A percentile compares a stretch with the other conserved stretches of the same genome.
Evolutionary conservation across 2,113 vertebrate genomes (phyloP).

Genomic region (Onychostoma macrolepis): DNA sequence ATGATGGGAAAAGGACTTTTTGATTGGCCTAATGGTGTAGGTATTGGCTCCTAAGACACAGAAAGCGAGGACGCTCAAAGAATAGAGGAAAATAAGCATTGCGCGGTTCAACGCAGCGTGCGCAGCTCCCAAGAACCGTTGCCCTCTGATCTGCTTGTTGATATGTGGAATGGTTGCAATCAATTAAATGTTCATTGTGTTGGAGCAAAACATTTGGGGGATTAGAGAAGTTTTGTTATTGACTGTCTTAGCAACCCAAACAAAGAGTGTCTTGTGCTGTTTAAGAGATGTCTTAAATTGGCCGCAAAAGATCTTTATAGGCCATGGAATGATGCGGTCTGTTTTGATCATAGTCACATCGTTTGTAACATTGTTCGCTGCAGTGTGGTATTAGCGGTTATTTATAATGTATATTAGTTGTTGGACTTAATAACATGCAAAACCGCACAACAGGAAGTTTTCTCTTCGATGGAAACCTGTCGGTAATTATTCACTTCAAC

Average conservation of each 20-base stretch:
- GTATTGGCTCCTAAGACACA: conserved; percentile 12
- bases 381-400: conserved; percentile 2
- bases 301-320: conserved; percentile 19
- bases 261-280: conserved; percentile 20
- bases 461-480: background rate
- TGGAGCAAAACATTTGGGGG: conserved; percentile 17
- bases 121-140: background rate
- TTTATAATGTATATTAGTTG: background rate
- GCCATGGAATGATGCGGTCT: conserved; percentile 10
- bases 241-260: conserved; percentile 39
- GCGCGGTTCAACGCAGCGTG: background rate
- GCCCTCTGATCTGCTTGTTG: conserved; percentile 29
- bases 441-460: conserved; percentile 8
- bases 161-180: conserved; percentile 33
- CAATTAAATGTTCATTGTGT: conserved; percentile 39
- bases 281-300: conserved; percentile 25
- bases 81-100: conserved; percentile 12
- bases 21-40: conserved; percentile 22
- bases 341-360: conserved; percentile 17
- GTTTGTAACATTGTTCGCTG: conserved; percentile 17
- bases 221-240: conserved; percentile 21
- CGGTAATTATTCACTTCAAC: background rate
- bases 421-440: conserved; percentile 16
- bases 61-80: background rate
- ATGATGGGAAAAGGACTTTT: conserved; percentile 6